Evolutionary conservation across 2,797 vertebrate genomes (phyloP), one percentile per base, ranked within the genome.

Genomic region (Alosa sapidissima): DNA sequence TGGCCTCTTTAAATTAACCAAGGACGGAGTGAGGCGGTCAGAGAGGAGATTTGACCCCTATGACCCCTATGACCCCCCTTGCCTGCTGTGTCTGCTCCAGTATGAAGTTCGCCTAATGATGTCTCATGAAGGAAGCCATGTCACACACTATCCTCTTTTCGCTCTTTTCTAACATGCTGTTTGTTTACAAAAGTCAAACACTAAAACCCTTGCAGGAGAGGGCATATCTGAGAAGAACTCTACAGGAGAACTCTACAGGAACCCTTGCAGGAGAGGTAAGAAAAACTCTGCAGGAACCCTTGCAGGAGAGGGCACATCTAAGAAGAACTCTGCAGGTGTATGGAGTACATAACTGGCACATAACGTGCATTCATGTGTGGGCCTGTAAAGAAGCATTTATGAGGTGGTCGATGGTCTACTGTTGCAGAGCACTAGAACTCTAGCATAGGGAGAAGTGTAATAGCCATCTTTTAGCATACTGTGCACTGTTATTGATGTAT

Each of bases 141-240:
- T 36, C 6, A 6, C 19, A 41, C 41, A 5, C 5, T 14, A 75
- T 7, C 11, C 5, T 75, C 28, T 28, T 0, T 28, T 28, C 11
- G 16, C 65, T 72, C 28, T 65, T 82, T 47, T 36, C 82, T 83
- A 36, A 48, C 33, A 84, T 28, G 9, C 60, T 72, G 28, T 36
- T 72, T 72, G 33, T 36, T 75, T 36, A 41, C 36, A 75, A 14
- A 75, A 14, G 11, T 75, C 14, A 75, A 75, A 75, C 68, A 75
- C 33, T 41, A 14, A 33, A 75, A 16, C 13, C 41, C 68, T 45
- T 14, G 68, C 33, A 75, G 33, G 33, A 41, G 41, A 41, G 41
- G 41, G 41, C 41, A 41, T 41, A 41, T 41, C 41, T 41, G 4
- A 28, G 28, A 28, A 28, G 28, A 28, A 28, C 28, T 28, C 28